Conservation (phyloP, 2,888 invertebrate species). For the Pollenia labialis region DNA sequence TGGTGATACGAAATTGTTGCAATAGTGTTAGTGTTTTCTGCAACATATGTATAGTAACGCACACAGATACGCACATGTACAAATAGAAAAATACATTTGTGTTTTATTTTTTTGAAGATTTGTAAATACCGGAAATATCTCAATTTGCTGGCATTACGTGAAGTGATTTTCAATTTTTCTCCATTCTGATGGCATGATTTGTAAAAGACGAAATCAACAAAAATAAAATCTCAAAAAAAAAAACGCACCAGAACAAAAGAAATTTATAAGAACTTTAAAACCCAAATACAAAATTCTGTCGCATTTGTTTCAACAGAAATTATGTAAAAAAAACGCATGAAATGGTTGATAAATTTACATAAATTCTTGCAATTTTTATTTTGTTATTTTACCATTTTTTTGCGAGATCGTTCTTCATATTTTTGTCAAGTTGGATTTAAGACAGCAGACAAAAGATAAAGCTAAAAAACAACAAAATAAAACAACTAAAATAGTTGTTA, state of each 20-base stretch:
- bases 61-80: not conserved
- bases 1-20: slow-evolving; percentile 39
- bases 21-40: slow-evolving; percentile 19
- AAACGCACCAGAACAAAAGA: not conserved
- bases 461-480: not conserved
- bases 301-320: slow-evolving; percentile 43
- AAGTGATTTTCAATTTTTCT: slow-evolving; percentile 73
- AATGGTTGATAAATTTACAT: slow-evolving; percentile 44
- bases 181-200: slow-evolving; percentile 41
- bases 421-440: not conserved
- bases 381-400: slow-evolving; percentile 16
- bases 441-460: not conserved
- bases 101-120: slow-evolving; percentile 26
- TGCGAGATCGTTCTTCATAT: not conserved
- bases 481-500: no score
- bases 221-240: slow-evolving; percentile 27
- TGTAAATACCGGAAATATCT: slow-evolving; percentile 75
- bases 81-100: not conserved
- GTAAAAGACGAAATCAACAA: slow-evolving; percentile 42
- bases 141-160: slow-evolving; percentile 74
- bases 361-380: slow-evolving; percentile 42
- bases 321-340: not conserved
- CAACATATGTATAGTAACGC: not conserved
- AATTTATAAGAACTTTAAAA: not conserved
- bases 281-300: slow-evolving; percentile 5